Base-by-base conservation (phyloP, 2,113 vertebrate genomes). In the Seriola dumerili region DNA sequence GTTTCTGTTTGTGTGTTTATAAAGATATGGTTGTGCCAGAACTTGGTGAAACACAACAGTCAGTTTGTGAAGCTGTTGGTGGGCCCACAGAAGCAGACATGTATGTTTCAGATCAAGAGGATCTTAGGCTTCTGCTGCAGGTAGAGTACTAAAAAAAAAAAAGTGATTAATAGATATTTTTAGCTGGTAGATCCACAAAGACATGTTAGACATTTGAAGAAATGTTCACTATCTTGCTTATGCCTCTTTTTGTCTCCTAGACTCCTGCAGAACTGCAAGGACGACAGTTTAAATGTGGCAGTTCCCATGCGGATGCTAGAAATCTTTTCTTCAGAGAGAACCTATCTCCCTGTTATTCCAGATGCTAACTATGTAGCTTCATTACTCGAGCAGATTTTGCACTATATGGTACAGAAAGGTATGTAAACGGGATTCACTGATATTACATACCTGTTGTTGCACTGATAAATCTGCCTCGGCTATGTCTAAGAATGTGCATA, bases 371-470 rank as follows among this genome's bases (percentile, higher is more conserved):
- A 90, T 76, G 96, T 97, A 94, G 95, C 95, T 83, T 96, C 96
- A n/a, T 89, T 99, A 91, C 94, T 97, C 58, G 98, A 99, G 95
- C 98, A 99, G 92, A 96, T 99, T 96, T 97, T 99, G 97, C 96
- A 98, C 97, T 99, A 97, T 95, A 96, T 99, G 97, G 94, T 99
- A 94, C 97, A 99, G 86, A 98, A 97, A 97, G 98, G 98, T 99
- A 90, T 92, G 77, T 29, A 71, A 6, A 8, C 8, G 21, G n/a
- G 5, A 23, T 21, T 29, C 16, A 42, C 7, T 52, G 44, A 63
- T 14, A 17, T 61, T 36, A 10, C 4, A 44, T 67, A 50, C 10
- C 8, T 52, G 16, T 32, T n/a, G 7, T 32, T 55, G 4, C 8
- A 42, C 14, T 34, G 14, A 21, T 52, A 12, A 11, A 55, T n/a